These are phyloP conservation scores for Dione vanillae DNA, from an alignment of 2,888 invertebrate genomes.

Conservation along the genomic window DNA sequence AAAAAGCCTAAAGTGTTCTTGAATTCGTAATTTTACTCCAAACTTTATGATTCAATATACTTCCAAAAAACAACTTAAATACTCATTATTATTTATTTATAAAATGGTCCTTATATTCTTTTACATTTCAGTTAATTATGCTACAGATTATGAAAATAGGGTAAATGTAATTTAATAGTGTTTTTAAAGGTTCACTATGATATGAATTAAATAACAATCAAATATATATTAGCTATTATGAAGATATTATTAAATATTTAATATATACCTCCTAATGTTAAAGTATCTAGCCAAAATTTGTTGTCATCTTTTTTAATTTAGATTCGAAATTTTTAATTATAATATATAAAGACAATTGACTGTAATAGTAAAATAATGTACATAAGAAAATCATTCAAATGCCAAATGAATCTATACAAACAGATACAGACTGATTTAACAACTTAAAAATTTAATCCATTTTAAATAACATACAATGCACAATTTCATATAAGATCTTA, in stretches of 20 bases:
- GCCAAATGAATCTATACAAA: neutral
- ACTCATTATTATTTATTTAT: neutral
- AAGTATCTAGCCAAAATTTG: too few species aligned
- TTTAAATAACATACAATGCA: neutral
- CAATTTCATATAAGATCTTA: neutral
- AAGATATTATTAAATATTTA: neutral
- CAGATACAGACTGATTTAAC: neutral
- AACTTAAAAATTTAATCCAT: neutral
- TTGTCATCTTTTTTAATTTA: too few species aligned
- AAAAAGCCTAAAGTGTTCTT: too few species aligned
- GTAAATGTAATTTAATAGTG: constrained; percentile 16
- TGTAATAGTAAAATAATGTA: too few species aligned
- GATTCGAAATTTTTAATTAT: too few species aligned
- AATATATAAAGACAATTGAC: too few species aligned
- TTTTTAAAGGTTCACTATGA: constrained; percentile 4
- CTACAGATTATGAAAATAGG: constrained; percentile 14
- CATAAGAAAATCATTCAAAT: too few species aligned
- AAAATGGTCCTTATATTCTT: neutral
- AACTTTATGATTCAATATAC: too few species aligned
- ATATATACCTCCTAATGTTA: neutral
- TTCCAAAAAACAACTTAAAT: too few species aligned
- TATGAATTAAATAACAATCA: constrained; percentile 27
- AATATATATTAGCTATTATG: neutral
- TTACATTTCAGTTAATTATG: constrained; percentile 4
- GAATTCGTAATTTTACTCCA: too few species aligned